Conservation (phyloP, 2,113 vertebrate species). For the Eulemur macaco region DNA sequence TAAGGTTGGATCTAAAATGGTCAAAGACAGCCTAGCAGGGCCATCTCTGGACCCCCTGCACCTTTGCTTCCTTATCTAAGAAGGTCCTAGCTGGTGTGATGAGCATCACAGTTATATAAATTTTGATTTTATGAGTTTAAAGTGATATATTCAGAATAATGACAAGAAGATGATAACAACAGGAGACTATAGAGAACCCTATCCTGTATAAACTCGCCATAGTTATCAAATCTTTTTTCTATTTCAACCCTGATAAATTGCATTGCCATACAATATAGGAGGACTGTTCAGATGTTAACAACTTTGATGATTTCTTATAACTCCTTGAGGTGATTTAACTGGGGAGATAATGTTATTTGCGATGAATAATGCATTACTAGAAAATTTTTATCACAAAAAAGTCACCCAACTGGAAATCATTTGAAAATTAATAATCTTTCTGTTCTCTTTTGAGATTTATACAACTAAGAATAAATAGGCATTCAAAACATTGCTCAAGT, state of each 20-base stretch:
- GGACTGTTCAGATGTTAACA: constrained; percentile 15
- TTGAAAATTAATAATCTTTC: constrained; percentile 45
- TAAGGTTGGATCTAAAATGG: not conserved
- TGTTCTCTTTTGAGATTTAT: not conserved
- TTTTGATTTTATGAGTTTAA: not conserved
- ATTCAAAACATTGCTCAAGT: not conserved
- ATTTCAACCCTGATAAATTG: constrained; percentile 38
- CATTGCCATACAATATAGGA: constrained; percentile 31
- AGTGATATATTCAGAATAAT: not conserved
- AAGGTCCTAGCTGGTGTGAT: not conserved
- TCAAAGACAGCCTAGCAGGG: not conserved
- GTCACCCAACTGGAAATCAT: constrained; percentile 31
- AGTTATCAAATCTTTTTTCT: constrained; percentile 14
- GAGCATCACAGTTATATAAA: not conserved
- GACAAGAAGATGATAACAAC: not conserved
- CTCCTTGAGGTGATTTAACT: constrained; percentile 28
- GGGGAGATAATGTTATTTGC: constrained; percentile 16
- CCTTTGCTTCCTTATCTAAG: not conserved
- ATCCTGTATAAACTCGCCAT: not conserved
- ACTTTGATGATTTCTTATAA: constrained; percentile 5
- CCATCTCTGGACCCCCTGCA: no score
- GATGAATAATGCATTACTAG: constrained; percentile 47
- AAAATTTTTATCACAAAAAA: constrained; percentile 48
- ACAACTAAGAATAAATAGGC: not conserved
- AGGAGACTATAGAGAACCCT: not conserved